phyloP scores from a whole-genome alignment of 2,888 invertebrate genomes.

The Andricus quercusramuli region DNA sequence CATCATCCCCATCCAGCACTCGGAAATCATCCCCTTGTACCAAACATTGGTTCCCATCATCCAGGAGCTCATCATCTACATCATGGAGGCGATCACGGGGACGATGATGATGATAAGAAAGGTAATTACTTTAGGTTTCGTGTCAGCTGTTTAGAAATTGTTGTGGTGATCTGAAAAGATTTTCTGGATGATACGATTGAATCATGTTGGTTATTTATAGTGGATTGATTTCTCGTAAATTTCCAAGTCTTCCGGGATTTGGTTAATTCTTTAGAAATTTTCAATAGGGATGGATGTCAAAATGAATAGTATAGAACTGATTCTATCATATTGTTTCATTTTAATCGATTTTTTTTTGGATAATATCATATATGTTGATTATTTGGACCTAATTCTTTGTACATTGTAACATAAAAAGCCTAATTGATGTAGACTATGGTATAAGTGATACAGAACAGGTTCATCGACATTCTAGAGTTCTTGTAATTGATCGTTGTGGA shows the following conservation, averaged over 20 bases:
- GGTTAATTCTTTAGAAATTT: not conserved
- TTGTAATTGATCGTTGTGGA: not conserved
- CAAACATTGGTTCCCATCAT: slow-evolving; percentile 71
- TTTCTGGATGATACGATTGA: not conserved
- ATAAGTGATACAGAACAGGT: not conserved
- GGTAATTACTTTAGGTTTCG: slow-evolving; percentile 60
- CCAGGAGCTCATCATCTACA: slow-evolving; percentile 74
- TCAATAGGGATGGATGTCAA: not conserved
- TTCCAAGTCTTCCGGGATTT: not conserved
- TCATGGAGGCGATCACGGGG: slow-evolving; percentile 67
- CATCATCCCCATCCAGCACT: slow-evolving; percentile 73
- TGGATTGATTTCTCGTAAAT: not conserved
- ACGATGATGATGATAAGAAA: slow-evolving; percentile 77
- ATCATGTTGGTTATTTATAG: not conserved
- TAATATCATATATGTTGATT: not conserved
- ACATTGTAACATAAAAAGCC: not conserved
- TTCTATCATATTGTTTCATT: not conserved
- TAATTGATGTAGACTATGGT: not conserved
- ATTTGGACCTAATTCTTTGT: not conserved
- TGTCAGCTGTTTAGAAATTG: not conserved
- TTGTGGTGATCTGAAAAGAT: not conserved
- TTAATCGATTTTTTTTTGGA: not conserved
- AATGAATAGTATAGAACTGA: not conserved
- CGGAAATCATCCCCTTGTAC: slow-evolving; percentile 72
- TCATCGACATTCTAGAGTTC: not conserved